Evolutionary conservation across 1,140 invertebrate species (phyloP).

Genomic region (Monomorium pharaonis): DNA sequence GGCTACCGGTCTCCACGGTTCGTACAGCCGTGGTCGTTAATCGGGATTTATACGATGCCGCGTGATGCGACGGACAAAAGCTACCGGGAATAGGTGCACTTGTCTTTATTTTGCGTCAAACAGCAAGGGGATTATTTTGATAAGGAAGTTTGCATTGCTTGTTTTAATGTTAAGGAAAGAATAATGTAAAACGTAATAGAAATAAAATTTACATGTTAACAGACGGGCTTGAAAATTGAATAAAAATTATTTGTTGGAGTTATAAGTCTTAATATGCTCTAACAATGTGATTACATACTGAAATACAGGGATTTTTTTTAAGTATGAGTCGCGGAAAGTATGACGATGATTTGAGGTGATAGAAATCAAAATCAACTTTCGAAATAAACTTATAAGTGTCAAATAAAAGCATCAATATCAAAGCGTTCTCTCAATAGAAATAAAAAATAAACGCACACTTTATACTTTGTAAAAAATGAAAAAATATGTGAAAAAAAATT

Average conservation of each 20-base stretch:
- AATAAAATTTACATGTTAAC: background rate
- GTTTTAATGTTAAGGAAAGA: background rate
- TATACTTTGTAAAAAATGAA: too few relatives aligned
- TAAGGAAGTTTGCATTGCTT: background rate
- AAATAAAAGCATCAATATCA: too few relatives aligned
- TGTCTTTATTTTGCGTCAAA: conserved; percentile 19
- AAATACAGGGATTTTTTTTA: background rate
- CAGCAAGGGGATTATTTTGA: background rate
- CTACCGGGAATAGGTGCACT: background rate
- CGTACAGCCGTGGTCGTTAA: conserved; percentile 56
- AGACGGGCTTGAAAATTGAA: background rate
- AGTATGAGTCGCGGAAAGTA: too few relatives aligned
- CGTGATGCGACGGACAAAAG: conserved; percentile 12
- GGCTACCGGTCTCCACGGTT: conserved; percentile 74
- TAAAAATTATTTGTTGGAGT: background rate
- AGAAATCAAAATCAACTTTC: too few relatives aligned
- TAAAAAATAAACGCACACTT: too few relatives aligned
- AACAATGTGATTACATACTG: background rate
- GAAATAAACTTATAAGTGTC: too few relatives aligned
- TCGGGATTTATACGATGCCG: conserved; percentile 72
- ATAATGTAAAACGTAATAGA: background rate
- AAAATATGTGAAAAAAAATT: too few relatives aligned
- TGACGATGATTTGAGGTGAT: too few relatives aligned
- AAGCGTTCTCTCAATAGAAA: too few relatives aligned
- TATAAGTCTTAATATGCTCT: background rate